A percentile compares a stretch with the other conserved stretches of the same genome.
Evolutionary conservation across 2,888 invertebrate species (phyloP).

Genomic region (Smittia sp.): DNA sequence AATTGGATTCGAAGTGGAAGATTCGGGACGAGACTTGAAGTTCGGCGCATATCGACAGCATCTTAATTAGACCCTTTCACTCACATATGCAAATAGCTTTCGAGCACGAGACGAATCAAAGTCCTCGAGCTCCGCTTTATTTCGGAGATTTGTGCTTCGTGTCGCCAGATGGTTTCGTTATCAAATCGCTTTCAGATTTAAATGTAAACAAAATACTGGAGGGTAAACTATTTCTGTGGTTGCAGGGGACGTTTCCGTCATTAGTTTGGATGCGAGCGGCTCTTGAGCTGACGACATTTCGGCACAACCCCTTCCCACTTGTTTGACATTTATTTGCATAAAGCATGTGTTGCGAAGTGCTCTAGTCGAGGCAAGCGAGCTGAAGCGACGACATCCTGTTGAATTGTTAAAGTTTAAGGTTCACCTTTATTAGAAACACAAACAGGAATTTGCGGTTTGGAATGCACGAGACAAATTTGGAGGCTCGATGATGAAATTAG

Average conservation of each 20-base stretch:
- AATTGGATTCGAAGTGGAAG: too few relatives aligned
- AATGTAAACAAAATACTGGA: slow-evolving; percentile 8
- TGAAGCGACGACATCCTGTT: not conserved
- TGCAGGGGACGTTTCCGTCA: too few relatives aligned
- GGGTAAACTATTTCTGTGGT: too few relatives aligned
- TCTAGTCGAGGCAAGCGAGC: not conserved
- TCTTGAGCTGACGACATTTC: too few relatives aligned
- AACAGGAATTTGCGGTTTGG: too few relatives aligned
- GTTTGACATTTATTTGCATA: not conserved
- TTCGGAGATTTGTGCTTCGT: not conserved
- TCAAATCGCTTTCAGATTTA: slow-evolving; percentile 1
- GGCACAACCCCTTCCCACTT: not conserved
- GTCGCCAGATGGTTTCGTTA: not conserved
- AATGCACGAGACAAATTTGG: too few relatives aligned
- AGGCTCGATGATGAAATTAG: too few relatives aligned
- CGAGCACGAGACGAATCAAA: too few relatives aligned
- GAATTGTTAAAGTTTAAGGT: not conserved
- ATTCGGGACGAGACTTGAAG: too few relatives aligned
- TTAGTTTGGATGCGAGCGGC: too few relatives aligned
- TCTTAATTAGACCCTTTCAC: slow-evolving; percentile 9
- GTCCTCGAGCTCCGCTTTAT: not conserved
- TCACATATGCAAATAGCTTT: not conserved
- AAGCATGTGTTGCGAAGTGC: slow-evolving; percentile 1
- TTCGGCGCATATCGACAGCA: not conserved
- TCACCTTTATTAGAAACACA: not conserved